Evolutionary conservation across 2,888 invertebrate species (phyloP).

Genomic region (Eudemis profundana): DNA sequence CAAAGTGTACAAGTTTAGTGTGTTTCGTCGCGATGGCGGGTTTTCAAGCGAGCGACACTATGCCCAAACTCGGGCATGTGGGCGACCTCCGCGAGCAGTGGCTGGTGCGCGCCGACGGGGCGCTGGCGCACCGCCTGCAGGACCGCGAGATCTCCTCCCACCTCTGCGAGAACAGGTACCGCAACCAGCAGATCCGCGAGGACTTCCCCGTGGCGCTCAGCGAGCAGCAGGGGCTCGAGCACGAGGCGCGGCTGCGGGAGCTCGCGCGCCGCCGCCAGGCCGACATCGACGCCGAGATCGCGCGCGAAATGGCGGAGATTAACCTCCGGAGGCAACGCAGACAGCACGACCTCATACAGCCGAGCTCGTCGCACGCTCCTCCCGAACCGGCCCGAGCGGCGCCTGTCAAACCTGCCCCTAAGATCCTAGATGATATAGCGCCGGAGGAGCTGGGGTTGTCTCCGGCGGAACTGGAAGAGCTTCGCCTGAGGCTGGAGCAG

Average conservation of each 20-base stretch:
- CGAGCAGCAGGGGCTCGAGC: conserved; percentile 76
- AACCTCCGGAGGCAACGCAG: conserved; percentile 75
- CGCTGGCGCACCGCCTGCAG: conserved; percentile 78
- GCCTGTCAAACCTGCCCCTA: conserved; percentile 48
- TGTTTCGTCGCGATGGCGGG: conserved; percentile 64
- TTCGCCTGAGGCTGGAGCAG: conserved; percentile 73
- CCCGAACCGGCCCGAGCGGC: conserved; percentile 43
- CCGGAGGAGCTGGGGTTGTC: conserved; percentile 77
- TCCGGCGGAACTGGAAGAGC: conserved; percentile 72
- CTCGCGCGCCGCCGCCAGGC: conserved; percentile 73
- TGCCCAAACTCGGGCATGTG: conserved; percentile 81
- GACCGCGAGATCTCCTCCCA: conserved; percentile 81
- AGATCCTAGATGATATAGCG: conserved; percentile 55
- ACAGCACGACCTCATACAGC: conserved; percentile 63
- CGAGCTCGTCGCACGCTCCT: conserved; percentile 69
- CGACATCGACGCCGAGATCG: conserved; percentile 79
- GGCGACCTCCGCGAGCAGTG: conserved; percentile 80
- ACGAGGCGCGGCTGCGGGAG: conserved; percentile 70
- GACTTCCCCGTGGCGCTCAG: conserved; percentile 79
- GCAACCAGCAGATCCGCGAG: conserved; percentile 81
- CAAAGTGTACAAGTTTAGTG: conserved; percentile 2
- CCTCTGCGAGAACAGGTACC: conserved; percentile 77
- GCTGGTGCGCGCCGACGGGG: conserved; percentile 79
- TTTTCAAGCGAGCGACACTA: conserved; percentile 74
- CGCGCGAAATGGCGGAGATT: conserved; percentile 79